Evolutionary conservation across 1,140 invertebrate species (phyloP).

Genomic region (Drosophila ohnishii): DNA sequence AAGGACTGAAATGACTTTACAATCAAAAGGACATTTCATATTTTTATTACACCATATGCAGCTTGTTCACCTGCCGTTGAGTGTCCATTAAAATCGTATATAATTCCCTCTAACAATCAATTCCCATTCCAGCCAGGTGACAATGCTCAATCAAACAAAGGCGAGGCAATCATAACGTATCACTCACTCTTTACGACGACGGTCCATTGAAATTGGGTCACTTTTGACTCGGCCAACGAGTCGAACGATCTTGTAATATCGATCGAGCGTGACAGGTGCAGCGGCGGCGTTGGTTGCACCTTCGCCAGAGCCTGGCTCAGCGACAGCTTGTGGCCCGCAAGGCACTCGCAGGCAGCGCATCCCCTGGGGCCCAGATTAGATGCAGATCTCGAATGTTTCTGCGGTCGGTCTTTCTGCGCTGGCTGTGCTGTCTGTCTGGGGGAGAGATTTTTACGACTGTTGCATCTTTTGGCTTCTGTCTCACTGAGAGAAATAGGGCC

Average conservation of each 20-base stretch:
- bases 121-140: slow-evolving; percentile 55
- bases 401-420: slow-evolving; percentile 47
- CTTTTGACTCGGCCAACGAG: slow-evolving; percentile 49
- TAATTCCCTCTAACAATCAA: slow-evolving; percentile 45
- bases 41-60: slow-evolving; percentile 43
- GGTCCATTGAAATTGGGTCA: slow-evolving; percentile 71
- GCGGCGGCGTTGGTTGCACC: slow-evolving; percentile 49
- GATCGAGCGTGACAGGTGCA: slow-evolving; percentile 76
- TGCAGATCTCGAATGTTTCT: slow-evolving; percentile 64
- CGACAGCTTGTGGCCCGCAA: slow-evolving; percentile 67
- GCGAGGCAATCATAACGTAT: slow-evolving; percentile 70
- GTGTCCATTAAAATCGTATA: slow-evolving; percentile 2
- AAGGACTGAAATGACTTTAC: slow-evolving; percentile 7
- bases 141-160: slow-evolving; percentile 62
- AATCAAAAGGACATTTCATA: slow-evolving; percentile 12
- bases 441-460: slow-evolving; percentile 73
- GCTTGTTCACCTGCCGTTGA: slow-evolving; percentile 40
- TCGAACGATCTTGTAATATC: slow-evolving; percentile 63
- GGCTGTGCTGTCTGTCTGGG: slow-evolving; percentile 18
- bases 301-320: slow-evolving; percentile 38
- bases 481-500: slow-evolving; percentile 5
- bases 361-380: slow-evolving; percentile 75
- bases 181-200: slow-evolving; percentile 42
- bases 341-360: slow-evolving; percentile 41
- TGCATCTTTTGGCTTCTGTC: slow-evolving; percentile 57